Base-by-base conservation (phyloP, 2,797 vertebrate genomes). In the Argentina silus region DNA sequence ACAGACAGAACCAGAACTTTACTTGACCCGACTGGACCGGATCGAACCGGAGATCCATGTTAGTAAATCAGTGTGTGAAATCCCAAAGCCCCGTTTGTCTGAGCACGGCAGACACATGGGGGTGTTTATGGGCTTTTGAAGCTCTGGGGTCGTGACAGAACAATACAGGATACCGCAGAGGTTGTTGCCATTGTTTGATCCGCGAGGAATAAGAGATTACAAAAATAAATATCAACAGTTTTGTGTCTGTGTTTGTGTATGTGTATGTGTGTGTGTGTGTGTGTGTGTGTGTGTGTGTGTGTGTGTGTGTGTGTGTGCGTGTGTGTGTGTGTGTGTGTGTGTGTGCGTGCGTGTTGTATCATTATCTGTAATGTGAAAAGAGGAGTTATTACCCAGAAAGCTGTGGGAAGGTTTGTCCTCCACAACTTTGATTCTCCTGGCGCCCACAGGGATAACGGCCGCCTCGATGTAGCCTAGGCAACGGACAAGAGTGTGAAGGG, bases 351-450 rank as follows among this genome's bases (percentile, higher is more conserved):
- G 78, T 70, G 55, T 59, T 10, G 70, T 57, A 57, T 64, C 79
- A 76, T 36, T 36, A 4, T 36, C 27, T 36, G 27, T 36, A 36
- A 36, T 4, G 27, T 36, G 27, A 36, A 36, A 36, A 36, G 27
- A 36, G 27, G 27, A 36, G 27, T 36, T 36, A 36, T 89, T 91
- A 99, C 97, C 97, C 88, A 99, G 93, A 92, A 99, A 99, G 88
- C 97, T 98, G 89, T 98, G 97, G 57, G 96, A 97, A 27, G 98
- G 97, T 76, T 96, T 97, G 87, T 98, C 96, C 83, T 99, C 97
- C 78, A 98, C 95, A 73, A 99, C 96, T 78, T 96, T 95, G 83
- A 99, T 99, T 82, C 98, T 92, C 66, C 96, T 91, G 3, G 98
- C 98, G 72, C 97, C 97, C 0, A 94, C 95, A 0, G 98, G 98